Evolutionary conservation across 2,113 vertebrate species (phyloP).

Genomic region (Henicopernis longicauda): DNA sequence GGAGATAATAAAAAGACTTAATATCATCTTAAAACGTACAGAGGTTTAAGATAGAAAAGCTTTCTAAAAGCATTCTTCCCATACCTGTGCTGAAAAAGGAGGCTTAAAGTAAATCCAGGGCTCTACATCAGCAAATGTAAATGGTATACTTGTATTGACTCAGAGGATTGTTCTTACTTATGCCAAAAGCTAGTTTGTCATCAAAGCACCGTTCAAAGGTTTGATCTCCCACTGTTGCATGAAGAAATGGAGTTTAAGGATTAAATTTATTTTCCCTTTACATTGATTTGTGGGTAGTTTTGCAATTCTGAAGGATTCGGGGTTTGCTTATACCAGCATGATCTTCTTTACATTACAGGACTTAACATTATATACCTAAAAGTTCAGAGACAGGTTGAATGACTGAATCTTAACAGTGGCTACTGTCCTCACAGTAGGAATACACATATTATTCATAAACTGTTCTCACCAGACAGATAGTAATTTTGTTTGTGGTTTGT

Average conservation of each 20-base stretch:
- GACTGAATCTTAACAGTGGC: slow-evolving; percentile 14
- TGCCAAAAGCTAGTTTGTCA: not conserved
- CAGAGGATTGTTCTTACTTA: not conserved
- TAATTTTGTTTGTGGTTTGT: slow-evolving; percentile 43
- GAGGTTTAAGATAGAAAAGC: not conserved
- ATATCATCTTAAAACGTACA: not conserved
- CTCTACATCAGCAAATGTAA: not conserved
- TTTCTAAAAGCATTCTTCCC: not conserved
- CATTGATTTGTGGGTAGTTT: not conserved
- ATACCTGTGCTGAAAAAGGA: not conserved
- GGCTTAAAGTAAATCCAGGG: not conserved
- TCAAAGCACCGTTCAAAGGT: not conserved
- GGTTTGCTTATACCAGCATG: not conserved
- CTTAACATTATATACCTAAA: not conserved
- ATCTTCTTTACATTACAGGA: not conserved
- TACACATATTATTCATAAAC: slow-evolving; percentile 10
- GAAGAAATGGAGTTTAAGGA: not conserved
- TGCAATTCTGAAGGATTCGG: not conserved
- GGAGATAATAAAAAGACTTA: not conserved
- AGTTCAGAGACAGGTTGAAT: not conserved
- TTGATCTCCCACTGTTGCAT: not conserved
- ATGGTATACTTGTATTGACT: not conserved
- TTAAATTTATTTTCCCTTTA: not conserved
- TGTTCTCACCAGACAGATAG: slow-evolving; percentile 32
- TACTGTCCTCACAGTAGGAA: slow-evolving; percentile 32